Percentiles rank a stretch among this genome's conserved stretches.
phyloP scores from a whole-genome alignment of 2,888 invertebrate species.

The Tanypteryx hageni region DNA sequence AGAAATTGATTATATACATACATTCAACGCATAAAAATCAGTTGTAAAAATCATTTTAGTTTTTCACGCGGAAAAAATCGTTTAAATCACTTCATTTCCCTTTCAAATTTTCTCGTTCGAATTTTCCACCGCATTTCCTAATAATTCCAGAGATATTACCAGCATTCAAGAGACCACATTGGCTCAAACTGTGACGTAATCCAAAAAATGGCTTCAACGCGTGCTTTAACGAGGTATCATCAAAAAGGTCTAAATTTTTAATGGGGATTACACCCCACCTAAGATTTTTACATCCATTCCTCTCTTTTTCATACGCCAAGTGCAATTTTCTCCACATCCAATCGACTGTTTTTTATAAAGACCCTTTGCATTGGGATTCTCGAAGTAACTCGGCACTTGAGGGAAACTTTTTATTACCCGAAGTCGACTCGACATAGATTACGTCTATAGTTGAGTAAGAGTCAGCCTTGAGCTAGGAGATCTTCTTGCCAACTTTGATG shows the following conservation, averaged over 20 bases:
- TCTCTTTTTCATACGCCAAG: not conserved
- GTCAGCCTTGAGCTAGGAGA: not conserved
- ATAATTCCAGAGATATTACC: not conserved
- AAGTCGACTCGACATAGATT: not conserved
- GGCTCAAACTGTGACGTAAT: not conserved
- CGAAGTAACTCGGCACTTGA: not conserved
- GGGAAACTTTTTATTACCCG: slow-evolving; percentile 35
- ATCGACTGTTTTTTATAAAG: not conserved
- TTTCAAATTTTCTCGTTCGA: not conserved
- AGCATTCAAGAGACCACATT: not conserved
- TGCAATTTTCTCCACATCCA: not conserved
- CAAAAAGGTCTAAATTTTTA: not conserved
- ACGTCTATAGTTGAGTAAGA: not conserved
- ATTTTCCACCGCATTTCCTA: not conserved
- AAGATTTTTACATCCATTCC: not conserved
- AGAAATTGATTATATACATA: no score
- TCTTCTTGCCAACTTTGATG: slow-evolving; percentile 19
- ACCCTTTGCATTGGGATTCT: not conserved
- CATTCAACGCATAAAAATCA: no score
- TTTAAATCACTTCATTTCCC: slow-evolving; percentile 7
- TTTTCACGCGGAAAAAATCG: not conserved
- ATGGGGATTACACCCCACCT: not conserved
- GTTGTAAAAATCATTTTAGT: no score
- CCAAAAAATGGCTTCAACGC: not conserved
- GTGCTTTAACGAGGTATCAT: not conserved